Conservation (phyloP, 2,797 vertebrate genomes). For the Rhodeus uyekii region DNA sequence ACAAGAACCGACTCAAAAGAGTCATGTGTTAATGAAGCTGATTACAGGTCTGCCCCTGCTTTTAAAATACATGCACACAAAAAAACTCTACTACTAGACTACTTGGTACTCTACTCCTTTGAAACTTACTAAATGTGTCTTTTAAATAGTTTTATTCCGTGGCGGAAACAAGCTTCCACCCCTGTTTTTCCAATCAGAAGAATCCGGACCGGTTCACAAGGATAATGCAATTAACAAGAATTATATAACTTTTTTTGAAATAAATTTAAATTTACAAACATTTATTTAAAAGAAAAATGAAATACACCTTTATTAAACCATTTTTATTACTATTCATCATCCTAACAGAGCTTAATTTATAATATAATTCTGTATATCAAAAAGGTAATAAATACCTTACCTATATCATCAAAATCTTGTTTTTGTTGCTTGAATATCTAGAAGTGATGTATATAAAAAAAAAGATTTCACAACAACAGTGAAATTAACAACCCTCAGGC, state of each 20-base stretch:
- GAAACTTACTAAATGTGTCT: too few relatives aligned
- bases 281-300: background rate
- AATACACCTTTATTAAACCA: background rate
- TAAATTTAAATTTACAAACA: background rate
- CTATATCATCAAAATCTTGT: background rate
- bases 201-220: slow-evolving; percentile 3
- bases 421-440: background rate
- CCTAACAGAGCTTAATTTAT: background rate
- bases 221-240: background rate
- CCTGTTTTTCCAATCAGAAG: slow-evolving; percentile 39
- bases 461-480: too few relatives aligned
- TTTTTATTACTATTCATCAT: background rate
- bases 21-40: too few relatives aligned
- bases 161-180: too few relatives aligned
- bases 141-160: too few relatives aligned
- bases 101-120: too few relatives aligned
- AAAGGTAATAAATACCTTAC: background rate
- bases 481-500: too few relatives aligned
- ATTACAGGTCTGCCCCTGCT: too few relatives aligned
- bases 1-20: too few relatives aligned
- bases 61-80: too few relatives aligned
- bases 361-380: background rate
- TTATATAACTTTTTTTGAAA: fast-evolving
- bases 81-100: too few relatives aligned
- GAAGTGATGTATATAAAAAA: background rate